Conservation (phyloP, 2,888 invertebrate genomes). For the Chouioia cunea region DNA sequence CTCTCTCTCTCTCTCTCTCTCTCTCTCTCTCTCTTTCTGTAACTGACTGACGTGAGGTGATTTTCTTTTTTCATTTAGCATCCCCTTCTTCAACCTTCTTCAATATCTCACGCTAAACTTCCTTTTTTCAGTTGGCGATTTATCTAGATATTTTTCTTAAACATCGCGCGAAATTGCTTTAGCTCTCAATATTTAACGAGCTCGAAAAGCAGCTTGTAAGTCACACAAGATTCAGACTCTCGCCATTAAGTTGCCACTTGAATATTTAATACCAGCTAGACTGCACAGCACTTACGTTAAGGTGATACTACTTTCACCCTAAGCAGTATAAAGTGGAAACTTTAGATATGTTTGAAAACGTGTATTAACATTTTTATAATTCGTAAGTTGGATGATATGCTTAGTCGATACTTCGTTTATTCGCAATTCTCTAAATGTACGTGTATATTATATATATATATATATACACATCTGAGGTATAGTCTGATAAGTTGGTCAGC, state of each 20-base stretch:
- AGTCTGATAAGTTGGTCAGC: no score
- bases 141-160: conserved; percentile 1
- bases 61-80: conserved; percentile 28
- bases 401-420: no score
- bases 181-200: background rate
- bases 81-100: no score
- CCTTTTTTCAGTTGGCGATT: conserved; percentile 7
- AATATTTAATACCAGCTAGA: conserved; percentile 33
- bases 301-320: conserved; percentile 31
- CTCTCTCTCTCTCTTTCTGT: no score
- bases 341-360: no score
- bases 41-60: conserved; percentile 32
- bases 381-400: no score
- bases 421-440: no score
- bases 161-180: background rate
- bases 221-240: conserved; percentile 26
- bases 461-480: no score
- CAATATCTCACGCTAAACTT: no score
- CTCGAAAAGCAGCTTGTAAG: conserved; percentile 7
- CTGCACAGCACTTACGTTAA: conserved; percentile 20
- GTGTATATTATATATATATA: no score
- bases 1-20: no score
- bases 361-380: no score
- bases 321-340: conserved; percentile 28
- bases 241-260: conserved; percentile 31